These are phyloP conservation scores for Cavia porcellus DNA, from an alignment of 2,113 vertebrate species.

Conservation along the genomic window DNA sequence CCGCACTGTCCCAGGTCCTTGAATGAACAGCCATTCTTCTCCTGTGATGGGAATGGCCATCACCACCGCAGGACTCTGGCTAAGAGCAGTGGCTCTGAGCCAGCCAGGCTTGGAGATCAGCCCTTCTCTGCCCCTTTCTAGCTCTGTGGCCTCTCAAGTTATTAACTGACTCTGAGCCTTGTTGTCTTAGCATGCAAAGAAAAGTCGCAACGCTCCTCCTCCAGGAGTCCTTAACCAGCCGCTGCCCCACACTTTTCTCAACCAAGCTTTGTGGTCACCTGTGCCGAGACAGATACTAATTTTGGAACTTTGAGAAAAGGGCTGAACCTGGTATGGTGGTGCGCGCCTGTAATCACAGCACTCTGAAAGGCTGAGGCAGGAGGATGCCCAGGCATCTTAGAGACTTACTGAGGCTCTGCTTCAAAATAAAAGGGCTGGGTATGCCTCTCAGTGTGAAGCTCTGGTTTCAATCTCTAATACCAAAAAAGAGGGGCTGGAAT, in stretches of 20 bases:
- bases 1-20: not conserved
- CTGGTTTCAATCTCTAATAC: not conserved
- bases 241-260: not conserved
- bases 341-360: not conserved
- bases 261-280: not conserved
- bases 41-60: not conserved
- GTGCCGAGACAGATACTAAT: not conserved
- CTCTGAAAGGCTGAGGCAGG: not conserved
- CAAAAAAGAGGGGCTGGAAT: not conserved
- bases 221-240: not conserved
- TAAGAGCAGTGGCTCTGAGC: not conserved
- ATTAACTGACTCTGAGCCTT: not conserved
- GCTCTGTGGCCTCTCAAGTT: not conserved
- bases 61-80: not conserved
- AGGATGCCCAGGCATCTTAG: not conserved
- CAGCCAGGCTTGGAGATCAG: not conserved
- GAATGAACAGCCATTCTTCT: not conserved
- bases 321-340: not conserved
- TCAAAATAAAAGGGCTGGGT: not conserved
- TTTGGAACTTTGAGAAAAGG: constrained; percentile 12
- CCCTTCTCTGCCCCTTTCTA: not conserved
- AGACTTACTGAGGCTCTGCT: not conserved
- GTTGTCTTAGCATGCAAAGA: constrained; percentile 32
- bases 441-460: not conserved
- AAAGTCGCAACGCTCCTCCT: not conserved